Evolutionary conservation across 2,888 invertebrate species (phyloP).

Genomic region (Cheilosia variabilis): DNA sequence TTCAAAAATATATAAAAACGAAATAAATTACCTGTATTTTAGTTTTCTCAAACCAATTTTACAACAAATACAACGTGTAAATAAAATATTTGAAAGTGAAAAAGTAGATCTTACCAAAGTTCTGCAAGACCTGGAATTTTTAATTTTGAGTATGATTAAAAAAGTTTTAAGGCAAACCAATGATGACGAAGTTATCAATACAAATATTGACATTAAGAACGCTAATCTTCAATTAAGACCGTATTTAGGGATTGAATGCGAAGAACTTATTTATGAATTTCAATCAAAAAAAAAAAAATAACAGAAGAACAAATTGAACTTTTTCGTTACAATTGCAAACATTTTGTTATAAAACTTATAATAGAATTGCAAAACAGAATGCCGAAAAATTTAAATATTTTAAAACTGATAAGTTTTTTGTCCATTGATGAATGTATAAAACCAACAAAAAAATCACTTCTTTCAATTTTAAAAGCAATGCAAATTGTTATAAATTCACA

Average conservation of each 20-base stretch:
- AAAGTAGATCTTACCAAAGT: not conserved
- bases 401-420: slow-evolving; percentile 5
- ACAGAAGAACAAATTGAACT: not conserved
- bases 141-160: slow-evolving; percentile 3
- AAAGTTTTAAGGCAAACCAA: not conserved
- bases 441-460: not conserved
- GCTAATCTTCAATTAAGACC: no score
- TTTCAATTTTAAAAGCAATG: no score
- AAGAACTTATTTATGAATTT: not conserved
- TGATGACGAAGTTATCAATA: not conserved
- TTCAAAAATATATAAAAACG: not conserved
- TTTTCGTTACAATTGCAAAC: not conserved
- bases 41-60: slow-evolving; percentile 13
- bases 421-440: not conserved
- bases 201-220: no score
- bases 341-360: slow-evolving; percentile 1
- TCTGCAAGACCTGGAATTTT: not conserved
- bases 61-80: not conserved
- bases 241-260: no score
- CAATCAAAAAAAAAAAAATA: not conserved
- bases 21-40: not conserved
- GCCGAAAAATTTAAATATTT: slow-evolving; percentile 3
- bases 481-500: no score
- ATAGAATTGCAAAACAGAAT: slow-evolving; percentile 3
- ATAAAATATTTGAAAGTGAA: not conserved